Conservation (phyloP, 2,113 vertebrate species). For the Hoplias malabaricus region DNA sequence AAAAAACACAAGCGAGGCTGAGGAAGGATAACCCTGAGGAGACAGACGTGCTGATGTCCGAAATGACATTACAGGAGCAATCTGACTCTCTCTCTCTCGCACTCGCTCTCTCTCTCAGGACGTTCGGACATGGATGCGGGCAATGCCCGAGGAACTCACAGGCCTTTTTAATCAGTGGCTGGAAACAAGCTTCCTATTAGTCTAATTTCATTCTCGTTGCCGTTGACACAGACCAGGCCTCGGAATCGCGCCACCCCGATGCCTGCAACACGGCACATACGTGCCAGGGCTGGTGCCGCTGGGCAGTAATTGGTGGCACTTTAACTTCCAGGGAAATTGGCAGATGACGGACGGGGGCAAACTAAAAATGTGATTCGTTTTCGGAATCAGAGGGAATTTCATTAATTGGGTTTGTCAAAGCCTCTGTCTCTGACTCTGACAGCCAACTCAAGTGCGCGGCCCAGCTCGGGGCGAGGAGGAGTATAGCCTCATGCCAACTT, state of each 20-base stretch:
- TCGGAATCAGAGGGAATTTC: slow-evolving; percentile 75
- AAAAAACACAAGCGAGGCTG: slow-evolving; percentile 79
- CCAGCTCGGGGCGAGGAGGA: slow-evolving; percentile 62
- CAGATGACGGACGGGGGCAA: slow-evolving; percentile 83
- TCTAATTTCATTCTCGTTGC: slow-evolving; percentile 94
- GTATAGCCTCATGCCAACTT: slow-evolving; percentile 67
- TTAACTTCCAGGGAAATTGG: slow-evolving; percentile 87
- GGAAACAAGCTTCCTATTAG: slow-evolving; percentile 88
- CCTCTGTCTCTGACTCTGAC: slow-evolving; percentile 65
- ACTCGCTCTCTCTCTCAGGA: slow-evolving; percentile 64
- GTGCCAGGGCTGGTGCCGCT: slow-evolving; percentile 74
- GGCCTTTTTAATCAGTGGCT: slow-evolving; percentile 93
- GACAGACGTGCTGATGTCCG: slow-evolving; percentile 83
- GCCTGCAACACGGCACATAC: slow-evolving; percentile 84
- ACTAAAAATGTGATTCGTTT: slow-evolving; percentile 81
- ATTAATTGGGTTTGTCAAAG: slow-evolving; percentile 75
- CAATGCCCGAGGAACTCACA: slow-evolving; percentile 86
- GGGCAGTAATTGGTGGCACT: slow-evolving; percentile 89
- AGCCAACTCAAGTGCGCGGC: slow-evolving; percentile 67
- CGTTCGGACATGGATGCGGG: slow-evolving; percentile 81
- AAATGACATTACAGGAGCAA: slow-evolving; percentile 89
- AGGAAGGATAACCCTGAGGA: slow-evolving; percentile 94
- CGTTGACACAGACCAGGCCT: slow-evolving; percentile 75
- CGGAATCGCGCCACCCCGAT: slow-evolving; percentile 87
- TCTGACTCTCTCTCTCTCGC: slow-evolving; percentile 61